Percentiles rank a stretch among this genome's conserved stretches.
These are phyloP conservation scores for Semnornis frantzii DNA, from an alignment of 2,113 vertebrate genomes.

Conservation along the genomic window DNA sequence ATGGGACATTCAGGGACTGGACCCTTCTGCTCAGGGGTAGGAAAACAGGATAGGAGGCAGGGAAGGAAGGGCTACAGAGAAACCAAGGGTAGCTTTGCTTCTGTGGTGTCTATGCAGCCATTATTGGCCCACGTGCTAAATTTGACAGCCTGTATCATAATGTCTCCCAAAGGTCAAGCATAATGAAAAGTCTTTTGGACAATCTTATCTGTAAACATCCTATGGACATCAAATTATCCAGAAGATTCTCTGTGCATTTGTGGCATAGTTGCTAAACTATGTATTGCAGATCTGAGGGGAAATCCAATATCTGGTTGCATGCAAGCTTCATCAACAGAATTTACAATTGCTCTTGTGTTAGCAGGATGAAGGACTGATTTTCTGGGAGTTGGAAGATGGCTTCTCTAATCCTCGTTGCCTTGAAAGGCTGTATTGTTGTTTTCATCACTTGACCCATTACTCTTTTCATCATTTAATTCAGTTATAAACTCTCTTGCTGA, in stretches of 20 bases:
- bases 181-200: not conserved
- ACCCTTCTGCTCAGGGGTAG: not conserved
- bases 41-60: not conserved
- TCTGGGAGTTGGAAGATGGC: conserved; percentile 31
- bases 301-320: conserved; percentile 19
- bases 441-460: conserved; percentile 55
- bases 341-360: conserved; percentile 62
- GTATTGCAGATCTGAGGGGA: not conserved
- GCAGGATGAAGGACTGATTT: conserved; percentile 51
- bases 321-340: conserved; percentile 28
- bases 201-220: conserved; percentile 21
- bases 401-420: conserved; percentile 29
- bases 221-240: not conserved
- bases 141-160: not conserved
- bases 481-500: conserved; percentile 50
- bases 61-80: not conserved
- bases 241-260: not conserved
- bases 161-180: not conserved
- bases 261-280: not conserved
- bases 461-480: conserved; percentile 68
- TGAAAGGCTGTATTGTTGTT: conserved; percentile 66
- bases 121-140: not conserved
- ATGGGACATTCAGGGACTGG: not conserved
- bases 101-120: not conserved
- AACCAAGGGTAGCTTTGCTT: not conserved